These are phyloP conservation scores for Dascillus cervinus DNA, from an alignment of 2,888 invertebrate genomes.

Conservation along the genomic window DNA sequence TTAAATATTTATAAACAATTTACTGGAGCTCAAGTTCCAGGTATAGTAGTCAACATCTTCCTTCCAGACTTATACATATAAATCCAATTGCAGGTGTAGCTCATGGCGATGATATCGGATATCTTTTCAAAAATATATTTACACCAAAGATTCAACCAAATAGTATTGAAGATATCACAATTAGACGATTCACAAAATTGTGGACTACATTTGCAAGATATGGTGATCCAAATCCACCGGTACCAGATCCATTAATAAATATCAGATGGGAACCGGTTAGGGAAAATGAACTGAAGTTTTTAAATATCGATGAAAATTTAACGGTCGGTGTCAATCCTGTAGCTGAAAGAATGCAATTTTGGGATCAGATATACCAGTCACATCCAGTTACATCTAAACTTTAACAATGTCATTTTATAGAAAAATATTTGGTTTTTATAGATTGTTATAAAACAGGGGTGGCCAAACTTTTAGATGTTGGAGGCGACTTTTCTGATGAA, in stretches of 20 bases:
- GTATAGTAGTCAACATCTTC: too few species aligned
- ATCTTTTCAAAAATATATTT: constrained; percentile 24
- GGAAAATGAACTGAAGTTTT: constrained; percentile 22
- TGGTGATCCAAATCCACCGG: constrained; percentile 28
- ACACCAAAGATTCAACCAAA: constrained; percentile 5
- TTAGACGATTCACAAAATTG: constrained; percentile 29
- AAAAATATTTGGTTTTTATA: too few species aligned
- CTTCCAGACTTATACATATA: not conserved
- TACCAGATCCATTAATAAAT: constrained; percentile 20
- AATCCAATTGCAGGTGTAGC: constrained; percentile 25
- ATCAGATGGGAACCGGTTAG: constrained; percentile 28
- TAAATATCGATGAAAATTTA: constrained; percentile 29
- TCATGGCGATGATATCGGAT: constrained; percentile 33
- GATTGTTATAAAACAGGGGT: too few species aligned
- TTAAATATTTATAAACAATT: constrained; percentile 20
- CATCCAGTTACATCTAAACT: constrained; percentile 2
- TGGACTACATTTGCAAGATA: constrained; percentile 36
- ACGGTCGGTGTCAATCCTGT: constrained; percentile 25
- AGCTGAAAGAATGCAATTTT: constrained; percentile 29
- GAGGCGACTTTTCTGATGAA: too few species aligned
- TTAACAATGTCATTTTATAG: too few species aligned
- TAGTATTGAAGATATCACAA: constrained; percentile 26
- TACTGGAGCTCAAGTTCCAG: constrained; percentile 20
- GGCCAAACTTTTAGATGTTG: too few species aligned
- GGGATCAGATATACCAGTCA: constrained; percentile 27